Evolutionary conservation across 2,113 vertebrate genomes (phyloP).

Genomic region (Poeciliopsis retropinna): DNA sequence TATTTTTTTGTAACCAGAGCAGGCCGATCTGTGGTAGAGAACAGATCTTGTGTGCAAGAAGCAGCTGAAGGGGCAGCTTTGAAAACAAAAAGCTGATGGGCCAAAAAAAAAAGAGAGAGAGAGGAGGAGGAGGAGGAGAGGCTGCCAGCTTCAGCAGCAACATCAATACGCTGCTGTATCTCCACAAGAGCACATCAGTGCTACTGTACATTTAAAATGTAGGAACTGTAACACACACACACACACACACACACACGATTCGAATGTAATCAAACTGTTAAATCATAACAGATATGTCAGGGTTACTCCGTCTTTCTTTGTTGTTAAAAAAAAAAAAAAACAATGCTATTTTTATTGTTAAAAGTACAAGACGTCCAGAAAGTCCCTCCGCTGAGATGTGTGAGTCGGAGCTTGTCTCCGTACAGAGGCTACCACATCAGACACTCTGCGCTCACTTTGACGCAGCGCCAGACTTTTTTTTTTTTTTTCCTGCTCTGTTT

Average conservation of each 20-base stretch:
- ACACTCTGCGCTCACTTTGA: slow-evolving; percentile 4
- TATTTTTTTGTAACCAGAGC: no score
- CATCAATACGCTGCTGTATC: background rate
- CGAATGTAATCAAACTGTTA: background rate
- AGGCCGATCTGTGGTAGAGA: background rate
- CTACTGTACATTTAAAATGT: background rate
- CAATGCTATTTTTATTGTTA: background rate
- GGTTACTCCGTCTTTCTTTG: background rate
- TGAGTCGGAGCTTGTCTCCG: background rate
- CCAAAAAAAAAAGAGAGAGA: background rate
- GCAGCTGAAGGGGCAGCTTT: background rate
- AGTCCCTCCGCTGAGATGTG: background rate
- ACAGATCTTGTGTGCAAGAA: background rate
- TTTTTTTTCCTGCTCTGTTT: background rate
- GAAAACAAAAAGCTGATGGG: background rate
- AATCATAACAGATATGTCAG: background rate
- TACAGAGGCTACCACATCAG: slow-evolving; percentile 20
- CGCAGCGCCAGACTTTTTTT: background rate
- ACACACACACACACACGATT: background rate
- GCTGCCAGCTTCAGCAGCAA: background rate
- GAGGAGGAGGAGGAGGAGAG: background rate
- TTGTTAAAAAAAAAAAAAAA: background rate
- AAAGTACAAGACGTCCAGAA: background rate
- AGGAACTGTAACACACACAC: background rate
- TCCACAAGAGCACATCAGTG: background rate